phyloP scores from a whole-genome alignment of 1,140 invertebrate genomes.

The Cherax quadricarinatus region DNA sequence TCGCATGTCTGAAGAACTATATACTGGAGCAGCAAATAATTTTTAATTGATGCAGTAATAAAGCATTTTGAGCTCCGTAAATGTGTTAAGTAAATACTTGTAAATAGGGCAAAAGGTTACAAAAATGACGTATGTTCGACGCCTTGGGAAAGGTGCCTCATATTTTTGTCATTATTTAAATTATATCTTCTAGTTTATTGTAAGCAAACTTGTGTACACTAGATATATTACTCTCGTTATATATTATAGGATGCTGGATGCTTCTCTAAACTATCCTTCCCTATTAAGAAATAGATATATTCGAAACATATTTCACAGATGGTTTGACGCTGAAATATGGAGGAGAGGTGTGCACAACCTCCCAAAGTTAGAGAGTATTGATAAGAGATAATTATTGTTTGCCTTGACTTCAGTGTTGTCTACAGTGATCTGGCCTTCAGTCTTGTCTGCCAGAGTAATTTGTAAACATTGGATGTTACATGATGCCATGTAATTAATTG shows the following conservation, averaged over 20 bases:
- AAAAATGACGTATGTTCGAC: too few relatives aligned
- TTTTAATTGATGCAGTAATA: too few relatives aligned
- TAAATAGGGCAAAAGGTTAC: background rate
- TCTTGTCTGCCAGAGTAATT: background rate
- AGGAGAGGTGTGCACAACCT: background rate
- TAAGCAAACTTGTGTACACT: background rate
- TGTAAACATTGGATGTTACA: background rate
- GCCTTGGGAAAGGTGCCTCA: background rate
- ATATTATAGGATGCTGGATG: background rate
- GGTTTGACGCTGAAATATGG: background rate
- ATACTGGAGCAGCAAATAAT: too few relatives aligned
- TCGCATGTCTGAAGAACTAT: background rate
- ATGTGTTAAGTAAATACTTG: background rate
- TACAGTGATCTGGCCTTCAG: background rate
- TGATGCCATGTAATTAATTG: background rate
- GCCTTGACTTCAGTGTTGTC: background rate
- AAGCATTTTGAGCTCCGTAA: too few relatives aligned
- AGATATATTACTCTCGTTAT: background rate
- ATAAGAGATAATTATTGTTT: background rate
- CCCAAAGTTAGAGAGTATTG: background rate
- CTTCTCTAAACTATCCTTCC: background rate
- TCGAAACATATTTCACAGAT: background rate
- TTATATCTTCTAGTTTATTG: background rate
- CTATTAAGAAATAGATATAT: background rate
- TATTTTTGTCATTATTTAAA: constrained; percentile 1